phyloP scores from a whole-genome alignment of 2,113 vertebrate species.

The Candoia aspera region DNA sequence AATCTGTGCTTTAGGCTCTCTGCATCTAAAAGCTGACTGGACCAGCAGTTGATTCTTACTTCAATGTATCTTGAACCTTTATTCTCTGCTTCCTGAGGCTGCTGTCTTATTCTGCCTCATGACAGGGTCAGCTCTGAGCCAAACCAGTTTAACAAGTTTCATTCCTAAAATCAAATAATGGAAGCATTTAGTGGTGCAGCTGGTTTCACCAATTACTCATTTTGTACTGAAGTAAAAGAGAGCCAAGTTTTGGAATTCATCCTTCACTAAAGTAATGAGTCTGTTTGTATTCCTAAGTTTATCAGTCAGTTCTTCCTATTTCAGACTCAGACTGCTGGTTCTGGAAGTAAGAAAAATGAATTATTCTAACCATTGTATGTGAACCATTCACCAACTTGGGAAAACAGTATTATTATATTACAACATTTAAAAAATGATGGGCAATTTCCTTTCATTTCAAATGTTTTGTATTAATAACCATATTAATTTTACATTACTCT shows the following conservation, averaged over 20 bases:
- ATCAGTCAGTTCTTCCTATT: not conserved
- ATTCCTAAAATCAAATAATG: not conserved
- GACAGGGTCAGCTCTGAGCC: not conserved
- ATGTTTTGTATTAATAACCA: not conserved
- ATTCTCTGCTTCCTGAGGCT: not conserved
- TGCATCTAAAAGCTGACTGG: too few species aligned
- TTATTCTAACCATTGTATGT: not conserved
- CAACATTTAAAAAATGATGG: not conserved
- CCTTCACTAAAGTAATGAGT: not conserved
- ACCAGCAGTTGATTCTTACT: not conserved
- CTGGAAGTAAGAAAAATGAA: not conserved
- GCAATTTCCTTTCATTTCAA: not conserved
- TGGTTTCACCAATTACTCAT: not conserved
- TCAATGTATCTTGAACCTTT: not conserved
- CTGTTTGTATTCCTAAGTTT: not conserved
- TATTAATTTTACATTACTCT: not conserved
- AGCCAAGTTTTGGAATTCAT: not conserved
- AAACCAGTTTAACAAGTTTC: not conserved
- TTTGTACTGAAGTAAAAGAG: not conserved
- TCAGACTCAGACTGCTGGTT: not conserved
- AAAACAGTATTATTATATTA: slow-evolving; percentile 1
- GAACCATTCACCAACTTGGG: not conserved
- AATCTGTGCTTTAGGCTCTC: not conserved
- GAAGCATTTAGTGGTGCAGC: not conserved
- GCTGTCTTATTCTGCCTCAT: not conserved